Base-by-base conservation (phyloP, 2,888 invertebrate genomes). In the Ephialtes manifestator region DNA sequence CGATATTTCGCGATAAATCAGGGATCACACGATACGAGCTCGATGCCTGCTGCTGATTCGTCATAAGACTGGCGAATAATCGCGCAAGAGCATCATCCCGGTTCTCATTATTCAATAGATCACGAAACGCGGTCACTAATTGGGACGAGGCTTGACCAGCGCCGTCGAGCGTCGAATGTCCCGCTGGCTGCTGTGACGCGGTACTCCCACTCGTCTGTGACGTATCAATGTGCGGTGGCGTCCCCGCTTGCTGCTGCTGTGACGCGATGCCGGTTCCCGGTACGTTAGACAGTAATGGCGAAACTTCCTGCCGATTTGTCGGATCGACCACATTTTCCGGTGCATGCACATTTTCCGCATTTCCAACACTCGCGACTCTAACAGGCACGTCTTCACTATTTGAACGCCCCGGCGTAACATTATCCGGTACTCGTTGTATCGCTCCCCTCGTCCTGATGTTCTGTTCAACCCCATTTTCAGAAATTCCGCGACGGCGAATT, bases 1-100 rank as follows among this genome's bases (percentile, higher is more conserved):
- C 80, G 4, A 74, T 81, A n/a, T 58, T 71, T 20, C 24, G 48
- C 15, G 79, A 79, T 5, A 79, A 20, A 7, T 79, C 71, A 4
- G 79, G 71, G 2, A 79, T 71, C 24, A 74, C 67, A 28, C 46
- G 80, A 13, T 31, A 81, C 3, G 67, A 46, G 18, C 24, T 31
- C 1, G 13, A 5, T 1, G 20, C 31, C 13, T 15, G 11, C 35
- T 18, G 35, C 5, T 35, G 71, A 13, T 18, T 5, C 20, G 35
- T 20, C 53, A 71, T 4, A 0, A 71, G 11, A 0, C 28, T 0
- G 1, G 53, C 71, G 20, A 71, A 18, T 10, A 71, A 18, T n/a
- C 18, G 51, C 8, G 70, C 70, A 4, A 71, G 18, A 10, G 71
- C 71, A 4, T 71, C 53, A 4, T 71, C 71, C 15, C 71, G 31